Base-by-base conservation (phyloP, 2,797 vertebrate species). In the Enteromius afrohamiltoni region DNA sequence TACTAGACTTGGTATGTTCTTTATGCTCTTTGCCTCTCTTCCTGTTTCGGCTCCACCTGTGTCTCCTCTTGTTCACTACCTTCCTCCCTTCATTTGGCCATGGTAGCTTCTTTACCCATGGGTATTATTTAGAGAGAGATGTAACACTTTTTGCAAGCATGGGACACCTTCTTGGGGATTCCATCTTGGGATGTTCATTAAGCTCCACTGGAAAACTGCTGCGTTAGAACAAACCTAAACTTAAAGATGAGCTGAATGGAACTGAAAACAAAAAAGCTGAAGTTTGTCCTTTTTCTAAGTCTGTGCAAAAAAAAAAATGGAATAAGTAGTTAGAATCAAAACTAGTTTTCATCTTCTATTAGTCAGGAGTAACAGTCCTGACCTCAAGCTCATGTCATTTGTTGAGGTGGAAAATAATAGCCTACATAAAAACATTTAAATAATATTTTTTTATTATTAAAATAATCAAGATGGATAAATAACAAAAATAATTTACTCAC, bases 1-100 rank as follows among this genome's bases (percentile, higher is more conserved):
- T 99, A 96, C 97, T 99, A 98, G 98, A 99, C 95, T 99, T 99
- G 98, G 98, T 99, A 99, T 96, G 98, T 99, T 96, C 93, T 95
- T 93, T 93, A 94, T 95, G 92, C 93, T 95, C 90, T 93, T 93
- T 89, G 92, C 86, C 79, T 82, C 85, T 88, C 89, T 92, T 94
- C 86, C 78, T 92, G 92, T 92, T 89, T 91, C 89, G 90, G 89
- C 88, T 88, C 89, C 92, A 92, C 91, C 90, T 86, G 65, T 92
- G 91, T 93, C 89, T 92, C 90, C 88, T 89, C 77, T 86, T 84
- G 85, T 85, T 90, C 88, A 88, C 84, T 77, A 55, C 62, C 37
- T 79, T 55, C 80, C 77, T 78, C 77, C 60, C 58, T 26, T 87
- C 82, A 82, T 86, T 84, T 75, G 77, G 49, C 83, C 34, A 21